A percentile compares a stretch with the other conserved stretches of the same genome.
phyloP scores from a whole-genome alignment of 2,888 invertebrate species.

The Sclerodermus sp. region DNA sequence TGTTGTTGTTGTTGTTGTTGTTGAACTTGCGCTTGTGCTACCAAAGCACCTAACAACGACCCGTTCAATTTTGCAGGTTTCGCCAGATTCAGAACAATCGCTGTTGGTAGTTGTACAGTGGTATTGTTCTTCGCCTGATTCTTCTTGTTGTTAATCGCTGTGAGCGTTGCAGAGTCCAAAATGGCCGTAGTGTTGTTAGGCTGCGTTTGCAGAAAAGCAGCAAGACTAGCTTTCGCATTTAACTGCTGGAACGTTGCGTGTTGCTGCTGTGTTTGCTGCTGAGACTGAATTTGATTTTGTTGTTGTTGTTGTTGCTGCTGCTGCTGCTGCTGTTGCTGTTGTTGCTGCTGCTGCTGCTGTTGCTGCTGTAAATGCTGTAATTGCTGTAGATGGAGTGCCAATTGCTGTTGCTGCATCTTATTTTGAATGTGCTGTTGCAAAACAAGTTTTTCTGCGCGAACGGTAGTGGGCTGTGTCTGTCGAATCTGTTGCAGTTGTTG shows the following conservation, averaged over 20 bases:
- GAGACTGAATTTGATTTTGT: conserved; percentile 36
- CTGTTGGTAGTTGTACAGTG: conserved; percentile 52
- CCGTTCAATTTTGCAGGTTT: conserved; percentile 52
- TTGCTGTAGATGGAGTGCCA: conserved; percentile 64
- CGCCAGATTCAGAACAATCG: conserved; percentile 51
- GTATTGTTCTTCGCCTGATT: conserved; percentile 51
- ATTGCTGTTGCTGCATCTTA: conserved; percentile 66
- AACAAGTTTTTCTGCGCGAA: conserved; percentile 60
- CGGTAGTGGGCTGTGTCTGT: conserved; percentile 66
- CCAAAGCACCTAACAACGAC: conserved; percentile 49
- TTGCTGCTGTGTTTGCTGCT: conserved; percentile 44
- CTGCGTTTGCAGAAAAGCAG: conserved; percentile 57
- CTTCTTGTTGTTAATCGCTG: conserved; percentile 55
- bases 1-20: conserved; percentile 45
- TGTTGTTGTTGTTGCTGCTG: conserved; percentile 58
- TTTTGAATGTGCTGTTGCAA: conserved; percentile 72
- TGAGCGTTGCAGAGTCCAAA: conserved; percentile 49
- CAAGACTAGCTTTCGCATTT: conserved; percentile 59
- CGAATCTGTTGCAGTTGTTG: conserved; percentile 72
- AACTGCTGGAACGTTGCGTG: conserved; percentile 52
- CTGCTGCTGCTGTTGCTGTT: conserved; percentile 59
- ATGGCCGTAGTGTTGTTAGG: conserved; percentile 50
- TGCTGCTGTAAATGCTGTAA: conserved; percentile 66
- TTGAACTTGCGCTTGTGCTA: conserved; percentile 51
- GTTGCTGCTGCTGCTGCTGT: conserved; percentile 63